phyloP scores from a whole-genome alignment of 2,888 invertebrate species.

The Scaptodrosophila latifasciaeformis region DNA sequence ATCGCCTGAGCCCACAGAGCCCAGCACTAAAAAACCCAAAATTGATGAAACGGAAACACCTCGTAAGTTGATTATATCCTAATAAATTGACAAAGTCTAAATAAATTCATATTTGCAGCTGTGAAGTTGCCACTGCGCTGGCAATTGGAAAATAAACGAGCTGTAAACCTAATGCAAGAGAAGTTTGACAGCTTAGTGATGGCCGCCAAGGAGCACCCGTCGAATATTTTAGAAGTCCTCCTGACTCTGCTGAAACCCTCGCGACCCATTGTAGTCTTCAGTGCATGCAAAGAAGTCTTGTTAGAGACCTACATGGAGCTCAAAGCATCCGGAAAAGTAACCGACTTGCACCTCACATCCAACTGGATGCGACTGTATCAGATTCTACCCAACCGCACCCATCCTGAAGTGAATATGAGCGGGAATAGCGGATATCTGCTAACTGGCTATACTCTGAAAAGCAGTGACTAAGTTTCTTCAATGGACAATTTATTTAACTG shows the following conservation, averaged over 20 bases:
- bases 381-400: constrained; percentile 91
- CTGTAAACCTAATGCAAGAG: constrained; percentile 78
- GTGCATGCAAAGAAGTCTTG: constrained; percentile 86
- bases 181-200: constrained; percentile 87
- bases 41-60: constrained; percentile 28
- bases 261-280: constrained; percentile 90
- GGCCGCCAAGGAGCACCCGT: constrained; percentile 90
- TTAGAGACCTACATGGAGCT: constrained; percentile 88
- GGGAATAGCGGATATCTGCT: constrained; percentile 92
- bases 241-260: constrained; percentile 87
- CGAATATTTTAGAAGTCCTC: constrained; percentile 84
- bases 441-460: constrained; percentile 78
- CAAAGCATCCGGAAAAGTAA: constrained; percentile 82
- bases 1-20: constrained; percentile 19
- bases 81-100: constrained; percentile 14
- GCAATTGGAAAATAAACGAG: constrained; percentile 82
- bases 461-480: background rate
- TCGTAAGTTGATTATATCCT: background rate
- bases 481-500: background rate
- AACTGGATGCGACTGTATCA: constrained; percentile 95
- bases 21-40: constrained; percentile 52
- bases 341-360: constrained; percentile 86
- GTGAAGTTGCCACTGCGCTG: constrained; percentile 76
- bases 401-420: constrained; percentile 94
- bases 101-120: constrained; percentile 24